Evolutionary conservation across 2,888 invertebrate species (phyloP), one percentile per base, ranked within the genome.

Genomic region (Drosophila colorata): DNA sequence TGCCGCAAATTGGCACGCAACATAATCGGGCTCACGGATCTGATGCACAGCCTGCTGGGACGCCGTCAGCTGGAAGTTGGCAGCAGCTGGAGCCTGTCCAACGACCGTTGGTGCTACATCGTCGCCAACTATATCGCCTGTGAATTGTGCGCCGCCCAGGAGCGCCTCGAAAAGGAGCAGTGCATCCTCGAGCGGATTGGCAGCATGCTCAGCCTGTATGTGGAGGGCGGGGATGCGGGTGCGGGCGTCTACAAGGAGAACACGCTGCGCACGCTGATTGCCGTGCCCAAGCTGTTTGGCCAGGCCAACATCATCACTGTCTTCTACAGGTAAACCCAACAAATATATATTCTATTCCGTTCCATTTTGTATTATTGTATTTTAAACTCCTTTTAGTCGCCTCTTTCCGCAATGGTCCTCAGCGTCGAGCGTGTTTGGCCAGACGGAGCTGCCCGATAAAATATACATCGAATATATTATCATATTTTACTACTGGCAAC

Each of bases 401-500:
- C 68, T 74, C n/a, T 78, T 79, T 55, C 89, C 80, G 7, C 74
- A 88, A 47, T 83, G 83, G 88, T 44, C 69, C 11, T 41, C 33
- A 20, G 33, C 41, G 11, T 58, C 47, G n/a, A 70, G 46, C 40
- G 18, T 78, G 5, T 61, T 76, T 52, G 69, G 70, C 2, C 89
- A 89, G 56, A 43, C 47, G 0, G 89, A 90, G 64, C 47, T 90
- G 38, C 78, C 87, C 2, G 90, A 89, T 71, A 87, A 74, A 44
- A 61, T 80, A 13, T 89, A 72, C 47, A 85, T 89, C 56, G 80
- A 89, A 74, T 90, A 89, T 57, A 75, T 89, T 52, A 79, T 89
- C 52, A 76, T 89, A 68, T 90, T 90, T 59, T 87, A 87, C 70
- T 76, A 80, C 28, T 89, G 89, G 89, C 76, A 80, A 46, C 75